Evolutionary conservation across 1,140 invertebrate species (phyloP).

Genomic region (Pseudomyrmex dendroicus): DNA sequence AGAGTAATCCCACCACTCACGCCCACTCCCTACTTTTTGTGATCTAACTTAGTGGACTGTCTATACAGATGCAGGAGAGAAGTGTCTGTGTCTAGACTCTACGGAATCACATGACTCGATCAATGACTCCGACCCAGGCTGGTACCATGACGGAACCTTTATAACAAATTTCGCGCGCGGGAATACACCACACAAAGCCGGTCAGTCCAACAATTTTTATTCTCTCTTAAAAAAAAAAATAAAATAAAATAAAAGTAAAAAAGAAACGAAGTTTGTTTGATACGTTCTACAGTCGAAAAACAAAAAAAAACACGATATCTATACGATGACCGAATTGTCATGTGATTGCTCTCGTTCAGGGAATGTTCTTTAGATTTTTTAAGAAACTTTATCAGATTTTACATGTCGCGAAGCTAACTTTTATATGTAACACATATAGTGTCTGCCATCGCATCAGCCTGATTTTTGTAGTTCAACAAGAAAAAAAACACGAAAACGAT

Average conservation of each 20-base stretch:
- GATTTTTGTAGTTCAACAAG: constrained; percentile 64
- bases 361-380: constrained; percentile 68
- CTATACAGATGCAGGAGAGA: constrained; percentile 71
- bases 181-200: constrained; percentile 21
- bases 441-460: constrained; percentile 74
- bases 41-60: constrained; percentile 81
- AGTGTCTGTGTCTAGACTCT: constrained; percentile 72
- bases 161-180: constrained; percentile 50
- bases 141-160: constrained; percentile 69
- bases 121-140: constrained; percentile 66
- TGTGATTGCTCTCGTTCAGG: constrained; percentile 67
- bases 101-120: constrained; percentile 73
- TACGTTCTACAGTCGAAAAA: constrained; percentile 52
- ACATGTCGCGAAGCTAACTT: constrained; percentile 69
- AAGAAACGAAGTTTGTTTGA: constrained; percentile 50
- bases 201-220: constrained; percentile 56
- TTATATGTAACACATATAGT: constrained; percentile 68
- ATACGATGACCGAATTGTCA: constrained; percentile 35
- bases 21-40: constrained; percentile 98
- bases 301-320: constrained; percentile 11
- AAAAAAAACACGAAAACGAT: constrained; percentile 51
- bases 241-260: not conserved
- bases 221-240: constrained; percentile 14
- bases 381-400: constrained; percentile 69
- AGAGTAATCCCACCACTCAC: constrained; percentile 95